Evolutionary conservation across 2,113 vertebrate species (phyloP).

Genomic region (Emydocephalus ijimae): DNA sequence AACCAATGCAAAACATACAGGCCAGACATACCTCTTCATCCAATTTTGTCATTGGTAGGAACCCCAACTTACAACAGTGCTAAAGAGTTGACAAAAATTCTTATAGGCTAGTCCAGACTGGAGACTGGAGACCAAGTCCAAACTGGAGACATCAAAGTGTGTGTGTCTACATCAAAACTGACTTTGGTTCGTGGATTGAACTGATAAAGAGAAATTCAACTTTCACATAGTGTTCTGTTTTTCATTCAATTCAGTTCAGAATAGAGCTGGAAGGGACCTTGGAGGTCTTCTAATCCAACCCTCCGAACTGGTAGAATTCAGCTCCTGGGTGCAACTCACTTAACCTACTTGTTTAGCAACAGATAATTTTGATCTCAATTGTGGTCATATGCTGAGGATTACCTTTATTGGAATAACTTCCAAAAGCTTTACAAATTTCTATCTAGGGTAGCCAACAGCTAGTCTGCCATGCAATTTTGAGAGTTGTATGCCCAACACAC

Average conservation of each 20-base stretch:
- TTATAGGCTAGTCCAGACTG: too few relatives aligned
- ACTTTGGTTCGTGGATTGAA: neutral
- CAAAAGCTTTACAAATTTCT: neutral
- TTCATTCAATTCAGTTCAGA: neutral
- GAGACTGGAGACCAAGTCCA: too few relatives aligned
- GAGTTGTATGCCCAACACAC: neutral
- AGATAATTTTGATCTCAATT: neutral
- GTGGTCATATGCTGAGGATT: neutral
- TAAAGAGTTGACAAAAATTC: neutral
- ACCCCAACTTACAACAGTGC: neutral
- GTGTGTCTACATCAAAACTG: too few relatives aligned
- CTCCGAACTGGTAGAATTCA: too few relatives aligned
- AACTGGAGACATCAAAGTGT: neutral
- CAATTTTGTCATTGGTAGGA: neutral
- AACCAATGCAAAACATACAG: neutral
- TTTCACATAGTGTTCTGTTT: neutral
- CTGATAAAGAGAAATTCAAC: neutral
- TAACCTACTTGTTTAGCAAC: neutral
- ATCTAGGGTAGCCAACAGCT: neutral
- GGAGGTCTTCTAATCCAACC: neutral
- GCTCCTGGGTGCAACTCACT: neutral
- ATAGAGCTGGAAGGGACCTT: neutral
- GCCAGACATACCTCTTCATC: neutral
- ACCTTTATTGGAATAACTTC: neutral
- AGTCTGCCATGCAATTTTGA: neutral